Evolutionary conservation across 64 coral and sea anemone species (phyloP), one percentile per base, ranked within the genome.

Genomic region (Actinia tenebrosa): DNA sequence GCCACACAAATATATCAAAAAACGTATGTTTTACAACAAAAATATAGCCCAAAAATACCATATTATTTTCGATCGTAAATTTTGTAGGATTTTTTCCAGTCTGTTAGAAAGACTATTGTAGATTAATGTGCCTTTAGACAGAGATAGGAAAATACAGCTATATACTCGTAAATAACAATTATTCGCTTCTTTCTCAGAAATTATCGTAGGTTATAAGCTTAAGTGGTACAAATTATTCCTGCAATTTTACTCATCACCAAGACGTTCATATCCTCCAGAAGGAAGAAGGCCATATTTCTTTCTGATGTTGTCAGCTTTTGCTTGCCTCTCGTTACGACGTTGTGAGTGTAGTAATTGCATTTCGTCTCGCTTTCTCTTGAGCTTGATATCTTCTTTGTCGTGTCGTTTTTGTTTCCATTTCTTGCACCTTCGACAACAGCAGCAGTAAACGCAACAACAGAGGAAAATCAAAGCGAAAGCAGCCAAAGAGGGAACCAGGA

Each of bases 391-490:
- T 86, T 97, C 80, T 88, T 97, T 97, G 50, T 97, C 94, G 56
- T 93, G 81, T 63, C 94, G 91, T 58, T 97, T 97, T 80, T 93
- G 72, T 77, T 52, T 89, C 64, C 88, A 97, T 60, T 97, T 97
- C 9, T 84, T 87, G 59, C 53, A 93, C 15, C 86, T 83, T 9
- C 94, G 91, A 88, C 94, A 97, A 44, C 94, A 97, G 56, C 91
- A 97, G 52, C 94, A 97, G 80, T 97, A 97, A 37, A 97, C 77
- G 56, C 91, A 97, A 85, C 91, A 93, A n/a, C 94, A 86, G 10
- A 93, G 13, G 43, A 97, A 90, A 11, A 93, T n/a, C 64, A 97
- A 86, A 64, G 87, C 63, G 14, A 87, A 84, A 10, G 75, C 91
- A 46, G 90, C 91, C 7, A 97, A 1, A 10, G 88, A 90, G 2